Conservation (phyloP, 2,888 invertebrate genomes). For the Molorchus minor region DNA sequence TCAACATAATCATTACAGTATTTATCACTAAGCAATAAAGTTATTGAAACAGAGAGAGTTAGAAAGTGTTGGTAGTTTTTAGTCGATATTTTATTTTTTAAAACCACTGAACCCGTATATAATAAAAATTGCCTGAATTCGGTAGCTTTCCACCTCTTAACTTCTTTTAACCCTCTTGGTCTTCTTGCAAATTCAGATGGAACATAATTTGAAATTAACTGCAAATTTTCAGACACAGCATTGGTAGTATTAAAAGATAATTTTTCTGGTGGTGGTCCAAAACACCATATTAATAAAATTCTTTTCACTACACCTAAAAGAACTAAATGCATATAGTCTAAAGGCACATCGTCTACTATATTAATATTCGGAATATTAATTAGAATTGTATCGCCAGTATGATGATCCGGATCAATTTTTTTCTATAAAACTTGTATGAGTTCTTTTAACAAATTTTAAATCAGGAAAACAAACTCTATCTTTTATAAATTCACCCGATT, state of each 20-base stretch:
- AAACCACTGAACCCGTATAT: not conserved
- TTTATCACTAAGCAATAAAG: not conserved
- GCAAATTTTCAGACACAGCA: constrained; percentile 8
- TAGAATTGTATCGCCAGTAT: constrained; percentile 8
- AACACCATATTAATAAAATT: constrained; percentile 16
- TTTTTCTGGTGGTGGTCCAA: constrained; percentile 23
- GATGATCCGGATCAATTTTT: constrained; percentile 5
- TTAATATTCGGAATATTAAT: constrained; percentile 15
- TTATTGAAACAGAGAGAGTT: not conserved
- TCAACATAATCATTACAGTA: not conserved
- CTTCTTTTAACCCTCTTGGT: constrained; percentile 3
- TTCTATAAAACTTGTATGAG: constrained; percentile 2
- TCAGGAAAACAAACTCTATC: constrained; percentile 13
- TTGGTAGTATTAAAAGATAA: not conserved
- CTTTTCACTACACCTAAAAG: constrained; percentile 20
- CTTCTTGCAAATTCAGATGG: constrained; percentile 11
- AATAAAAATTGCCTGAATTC: not conserved
- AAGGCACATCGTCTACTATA: constrained; percentile 11
- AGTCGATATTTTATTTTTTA: not conserved
- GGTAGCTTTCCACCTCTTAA: constrained; percentile 6
- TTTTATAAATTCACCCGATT: constrained; percentile 10
- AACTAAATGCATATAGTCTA: constrained; percentile 19
- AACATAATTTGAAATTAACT: not conserved
- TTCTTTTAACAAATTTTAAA: constrained; percentile 1
- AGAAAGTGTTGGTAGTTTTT: constrained; percentile 2